Conservation (phyloP, 2,888 invertebrate genomes). For the Pyralis farinalis region DNA sequence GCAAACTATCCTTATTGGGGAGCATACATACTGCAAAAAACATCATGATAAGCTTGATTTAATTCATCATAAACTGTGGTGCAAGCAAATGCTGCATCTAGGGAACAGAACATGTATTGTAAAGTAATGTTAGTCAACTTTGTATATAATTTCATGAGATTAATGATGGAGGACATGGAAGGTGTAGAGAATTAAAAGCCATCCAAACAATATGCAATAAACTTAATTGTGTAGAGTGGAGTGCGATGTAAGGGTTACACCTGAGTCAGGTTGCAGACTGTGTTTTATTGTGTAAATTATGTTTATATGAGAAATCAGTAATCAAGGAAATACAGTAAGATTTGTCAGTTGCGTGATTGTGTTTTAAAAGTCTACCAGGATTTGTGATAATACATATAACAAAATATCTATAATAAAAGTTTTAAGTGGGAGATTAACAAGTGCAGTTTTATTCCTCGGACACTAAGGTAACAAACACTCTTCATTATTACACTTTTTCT, state of each 20-base stretch:
- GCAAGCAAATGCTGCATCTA: slow-evolving; percentile 40
- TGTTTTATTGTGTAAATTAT: slow-evolving; percentile 80
- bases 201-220: slow-evolving; percentile 76
- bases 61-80: slow-evolving; percentile 44
- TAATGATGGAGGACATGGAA: slow-evolving; percentile 65
- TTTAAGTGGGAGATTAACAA: slow-evolving; percentile 80
- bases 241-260: slow-evolving; percentile 69
- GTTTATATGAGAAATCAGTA: slow-evolving; percentile 78
- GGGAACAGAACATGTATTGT: slow-evolving; percentile 58
- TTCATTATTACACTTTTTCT: slow-evolving; percentile 12
- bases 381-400: slow-evolving; percentile 88
- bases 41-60: slow-evolving; percentile 53
- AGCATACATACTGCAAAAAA: slow-evolving; percentile 49
- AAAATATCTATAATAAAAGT: slow-evolving; percentile 83
- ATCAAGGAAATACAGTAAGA: slow-evolving; percentile 75
- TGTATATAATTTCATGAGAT: slow-evolving; percentile 80
- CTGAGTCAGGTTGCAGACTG: slow-evolving; percentile 74
- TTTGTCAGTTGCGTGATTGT: slow-evolving; percentile 84
- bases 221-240: slow-evolving; percentile 73
- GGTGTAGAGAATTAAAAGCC: slow-evolving; percentile 73
- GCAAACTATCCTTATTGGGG: slow-evolving; percentile 47
- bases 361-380: slow-evolving; percentile 87
- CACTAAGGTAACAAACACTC: slow-evolving; percentile 1
- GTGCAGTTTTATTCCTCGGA: slow-evolving; percentile 74
- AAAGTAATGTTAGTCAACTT: slow-evolving; percentile 76